Conservation (phyloP, 2,888 invertebrate species). For the Eristalinus sepulchralis region DNA sequence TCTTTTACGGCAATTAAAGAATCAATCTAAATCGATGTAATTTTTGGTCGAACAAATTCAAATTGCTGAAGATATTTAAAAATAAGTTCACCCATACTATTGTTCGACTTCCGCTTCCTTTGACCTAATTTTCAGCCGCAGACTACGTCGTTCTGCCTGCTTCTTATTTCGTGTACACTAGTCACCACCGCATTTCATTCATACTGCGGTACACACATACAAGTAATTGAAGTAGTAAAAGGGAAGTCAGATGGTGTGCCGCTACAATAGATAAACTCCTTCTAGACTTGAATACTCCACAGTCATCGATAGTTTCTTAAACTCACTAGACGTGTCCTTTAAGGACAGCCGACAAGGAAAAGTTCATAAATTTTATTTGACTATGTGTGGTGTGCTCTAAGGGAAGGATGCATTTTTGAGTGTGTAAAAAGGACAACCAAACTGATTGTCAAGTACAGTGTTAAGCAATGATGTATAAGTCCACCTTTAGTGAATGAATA, state of each 20-base stretch:
- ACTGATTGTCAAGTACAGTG: slow-evolving; percentile 68
- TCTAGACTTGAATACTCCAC: slow-evolving; percentile 47
- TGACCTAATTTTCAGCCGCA: slow-evolving; percentile 53
- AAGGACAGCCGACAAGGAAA: slow-evolving; percentile 17
- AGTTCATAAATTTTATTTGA: slow-evolving; percentile 1
- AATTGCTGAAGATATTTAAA: slow-evolving; percentile 32
- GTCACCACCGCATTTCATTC: slow-evolving; percentile 45
- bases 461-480: slow-evolving; percentile 29
- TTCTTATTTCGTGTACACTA: slow-evolving; percentile 51
- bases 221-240: slow-evolving; percentile 22
- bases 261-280: slow-evolving; percentile 57
- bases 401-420: slow-evolving; percentile 10
- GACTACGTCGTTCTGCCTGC: background rate
- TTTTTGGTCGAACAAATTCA: background rate
- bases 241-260: slow-evolving; percentile 17
- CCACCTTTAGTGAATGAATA: slow-evolving; percentile 53
- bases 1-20: background rate
- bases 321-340: slow-evolving; percentile 54
- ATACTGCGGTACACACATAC: slow-evolving; percentile 11
- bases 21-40: background rate
- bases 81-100: background rate
- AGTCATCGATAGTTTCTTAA: slow-evolving; percentile 68
- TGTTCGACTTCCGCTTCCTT: slow-evolving; percentile 20
- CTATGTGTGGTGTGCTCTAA: background rate
- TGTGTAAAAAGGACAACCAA: slow-evolving; percentile 33